Evolutionary conservation across 2,797 vertebrate genomes (phyloP), one percentile per base, ranked within the genome.

Genomic region (Bradypus variegatus): DNA sequence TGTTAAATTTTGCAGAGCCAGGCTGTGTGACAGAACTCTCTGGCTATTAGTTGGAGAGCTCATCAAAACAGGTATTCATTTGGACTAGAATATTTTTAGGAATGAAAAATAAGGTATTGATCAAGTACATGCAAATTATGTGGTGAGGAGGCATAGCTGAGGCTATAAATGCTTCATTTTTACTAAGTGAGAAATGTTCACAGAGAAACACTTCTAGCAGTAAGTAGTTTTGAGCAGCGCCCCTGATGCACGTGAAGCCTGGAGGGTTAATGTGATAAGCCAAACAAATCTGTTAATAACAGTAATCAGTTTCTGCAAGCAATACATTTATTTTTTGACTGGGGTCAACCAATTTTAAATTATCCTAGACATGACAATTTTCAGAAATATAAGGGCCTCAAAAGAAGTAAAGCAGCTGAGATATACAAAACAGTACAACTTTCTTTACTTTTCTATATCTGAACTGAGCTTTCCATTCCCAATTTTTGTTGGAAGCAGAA

Each of bases 51-150:
- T 9, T 60, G 38, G 53, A 88, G 25, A 84, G 67, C 48, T 90
- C 81, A 82, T 75, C 65, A 86, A 84, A 84, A 89, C 36, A 29
- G 73, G 31, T 79, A 77, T 87, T 89, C 53, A 53, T 19, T 72
- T 75, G 48, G 36, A 69, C 5, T 65, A n/a, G 6, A 27, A 41
- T 69, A 45, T 80, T 90, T 86, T 79, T 7, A 88, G 90, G 75
- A 93, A 90, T 80, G 55, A 94, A 94, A 94, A 93, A 73, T 76
- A 90, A 89, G 41, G 19, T 81, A 65, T 31, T 94, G 75, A 91
- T 83, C 85, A 91, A 91, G 33, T 36, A 6, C 21, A 80, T 85
- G 53, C 23, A 91, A 92, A 92, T 84, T 80, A 81, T 11, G 19
- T 70, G 41, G 31, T 73, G 3, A 48, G 50, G 18, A 94, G 9